These are phyloP conservation scores for Calonectris borealis DNA, from an alignment of 2,113 vertebrate species.

Conservation along the genomic window DNA sequence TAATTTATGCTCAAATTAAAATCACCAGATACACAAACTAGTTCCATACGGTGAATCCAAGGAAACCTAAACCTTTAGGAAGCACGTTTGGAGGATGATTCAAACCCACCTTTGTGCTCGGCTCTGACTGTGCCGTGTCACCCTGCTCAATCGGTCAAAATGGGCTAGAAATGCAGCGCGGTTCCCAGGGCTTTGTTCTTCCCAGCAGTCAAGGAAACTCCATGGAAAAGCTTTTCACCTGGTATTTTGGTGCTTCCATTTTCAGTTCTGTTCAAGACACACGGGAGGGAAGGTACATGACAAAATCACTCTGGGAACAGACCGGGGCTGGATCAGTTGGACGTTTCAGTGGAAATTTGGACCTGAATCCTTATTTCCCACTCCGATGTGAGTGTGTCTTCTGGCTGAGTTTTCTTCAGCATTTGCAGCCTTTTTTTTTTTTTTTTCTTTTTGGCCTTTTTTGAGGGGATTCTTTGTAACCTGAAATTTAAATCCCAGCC, in stretches of 20 bases:
- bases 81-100: not conserved
- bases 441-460: not conserved
- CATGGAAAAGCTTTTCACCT: not conserved
- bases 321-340: not conserved
- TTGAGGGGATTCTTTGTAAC: not conserved
- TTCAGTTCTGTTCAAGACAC: not conserved
- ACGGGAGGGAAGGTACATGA: not conserved
- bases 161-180: rapidly evolving
- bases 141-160: not conserved
- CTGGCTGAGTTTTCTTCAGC: not conserved
- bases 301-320: not conserved
- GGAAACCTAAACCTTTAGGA: not conserved
- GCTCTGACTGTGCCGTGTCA: not conserved
- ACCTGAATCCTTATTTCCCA: not conserved
- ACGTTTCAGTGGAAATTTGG: conserved; percentile 9
- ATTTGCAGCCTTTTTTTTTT: not conserved
- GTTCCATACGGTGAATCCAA: not conserved
- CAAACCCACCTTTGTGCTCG: not conserved
- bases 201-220: not conserved
- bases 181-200: not conserved
- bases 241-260: not conserved
- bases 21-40: not conserved
- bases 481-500: not conserved
- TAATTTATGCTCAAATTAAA: not conserved
- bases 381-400: not conserved